phyloP scores from a whole-genome alignment of 2,888 invertebrate genomes.

The Plebejus anna region DNA sequence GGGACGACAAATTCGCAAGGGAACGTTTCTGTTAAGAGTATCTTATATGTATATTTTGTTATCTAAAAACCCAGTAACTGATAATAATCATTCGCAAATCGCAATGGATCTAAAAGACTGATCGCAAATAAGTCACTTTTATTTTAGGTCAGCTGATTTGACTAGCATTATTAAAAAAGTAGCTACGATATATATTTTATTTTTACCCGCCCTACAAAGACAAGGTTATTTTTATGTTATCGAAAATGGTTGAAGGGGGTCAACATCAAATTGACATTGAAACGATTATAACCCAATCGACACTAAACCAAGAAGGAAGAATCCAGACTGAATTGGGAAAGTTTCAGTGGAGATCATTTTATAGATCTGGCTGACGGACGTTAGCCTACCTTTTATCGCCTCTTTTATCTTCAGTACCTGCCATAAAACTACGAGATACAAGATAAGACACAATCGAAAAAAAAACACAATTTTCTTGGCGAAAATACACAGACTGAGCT shows the following conservation, averaged over 20 bases:
- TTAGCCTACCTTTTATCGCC: neutral
- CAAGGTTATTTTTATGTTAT: neutral
- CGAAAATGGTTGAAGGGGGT: neutral
- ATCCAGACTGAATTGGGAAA: neutral
- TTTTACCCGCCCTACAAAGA: neutral
- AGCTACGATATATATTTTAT: neutral
- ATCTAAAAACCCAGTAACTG: neutral
- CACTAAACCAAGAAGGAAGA: too few species aligned
- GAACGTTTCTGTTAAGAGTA: neutral
- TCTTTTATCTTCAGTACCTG: neutral
- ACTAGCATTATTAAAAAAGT: neutral
- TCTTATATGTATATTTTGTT: neutral
- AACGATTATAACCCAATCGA: neutral
- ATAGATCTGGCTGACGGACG: neutral
- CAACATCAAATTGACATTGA: neutral
- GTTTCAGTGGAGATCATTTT: neutral
- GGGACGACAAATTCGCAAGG: neutral
- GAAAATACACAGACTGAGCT: neutral
- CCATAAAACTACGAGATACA: conserved; percentile 8
- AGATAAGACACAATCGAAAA: conserved; percentile 12
- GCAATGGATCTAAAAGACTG: neutral
- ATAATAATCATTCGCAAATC: neutral
- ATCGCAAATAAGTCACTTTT: neutral
- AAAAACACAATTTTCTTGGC: conserved; percentile 9
- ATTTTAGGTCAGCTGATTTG: neutral